Evolutionary conservation across 2,113 vertebrate species (phyloP), one percentile per base, ranked within the genome.

Genomic region (Colistium nudipinnis): DNA sequence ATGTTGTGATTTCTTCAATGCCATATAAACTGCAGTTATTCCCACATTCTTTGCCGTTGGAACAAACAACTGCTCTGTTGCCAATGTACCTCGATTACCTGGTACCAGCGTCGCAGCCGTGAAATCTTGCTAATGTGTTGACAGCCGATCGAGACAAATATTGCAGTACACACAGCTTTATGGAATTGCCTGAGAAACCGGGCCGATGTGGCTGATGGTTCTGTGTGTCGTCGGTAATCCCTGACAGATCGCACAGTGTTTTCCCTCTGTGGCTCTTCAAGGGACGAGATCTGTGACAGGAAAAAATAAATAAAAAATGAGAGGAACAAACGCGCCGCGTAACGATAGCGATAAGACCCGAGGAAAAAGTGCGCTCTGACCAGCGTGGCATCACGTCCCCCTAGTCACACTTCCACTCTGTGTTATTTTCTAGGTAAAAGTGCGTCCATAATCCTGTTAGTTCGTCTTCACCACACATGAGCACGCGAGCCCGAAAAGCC

Each of bases 391-490:
- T 59, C 7, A 27, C 49, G 61, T 70, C 47, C 64, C 62, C 31
- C 7, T n/a, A 3, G 33, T 43, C n/a, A 44, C 41, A 51, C 57
- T 78, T 60, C 71, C 66, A 11, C 41, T 19, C 24, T 52, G 65
- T 7, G 54, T 66, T 76, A 59, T 83, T 83, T 85, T 83, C 64
- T 62, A 76, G 68, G 69, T 78, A 82, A 80, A n/a, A 75, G 70
- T 38, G 38, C 77, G 76, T 89, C 65, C 80, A 86, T 83, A 76
- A 86, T 83, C 81, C 80, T 83, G 61, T 85, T 78, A 83, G 76
- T 86, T 77, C 48, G 33, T 81, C 47, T 74, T 49, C 51, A 51
- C 44, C 65, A 36, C 61, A 68, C 64, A 80, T 48, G 41, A 30
- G 44, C 66, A 45, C 33, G 51, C 41, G 13, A 56, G 47, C 19